These are phyloP conservation scores for Antennarius striatus DNA, from an alignment of 2,113 vertebrate genomes.

Conservation along the genomic window DNA sequence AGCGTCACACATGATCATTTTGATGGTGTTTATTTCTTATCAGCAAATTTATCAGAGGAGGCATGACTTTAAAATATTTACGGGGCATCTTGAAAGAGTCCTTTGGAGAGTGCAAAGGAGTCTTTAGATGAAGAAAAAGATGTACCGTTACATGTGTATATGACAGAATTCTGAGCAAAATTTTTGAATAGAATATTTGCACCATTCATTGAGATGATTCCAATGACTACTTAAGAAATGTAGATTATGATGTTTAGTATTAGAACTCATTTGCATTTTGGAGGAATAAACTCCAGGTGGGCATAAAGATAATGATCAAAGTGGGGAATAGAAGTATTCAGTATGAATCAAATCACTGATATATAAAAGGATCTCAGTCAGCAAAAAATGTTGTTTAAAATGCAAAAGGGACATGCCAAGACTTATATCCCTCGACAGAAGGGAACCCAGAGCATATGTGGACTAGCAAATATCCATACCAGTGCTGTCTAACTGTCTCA, in stretches of 20 bases:
- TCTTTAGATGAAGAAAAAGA: slow-evolving; percentile 23
- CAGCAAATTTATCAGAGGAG: slow-evolving; percentile 69
- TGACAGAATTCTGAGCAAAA: slow-evolving; percentile 35
- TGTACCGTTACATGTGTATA: slow-evolving; percentile 2
- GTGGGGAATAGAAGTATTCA: slow-evolving; percentile 40
- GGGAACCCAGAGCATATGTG: slow-evolving; percentile 20
- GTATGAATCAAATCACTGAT: slow-evolving; percentile 48
- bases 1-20: slow-evolving; percentile 74
- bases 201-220: slow-evolving; percentile 49
- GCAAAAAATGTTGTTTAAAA: slow-evolving; percentile 51
- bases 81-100: slow-evolving; percentile 50
- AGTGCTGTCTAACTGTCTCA: slow-evolving; percentile 39
- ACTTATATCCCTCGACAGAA: slow-evolving; percentile 27
- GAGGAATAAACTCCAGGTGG: slow-evolving; percentile 61
- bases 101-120: slow-evolving; percentile 32
- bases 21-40: slow-evolving; percentile 75
- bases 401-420: slow-evolving; percentile 32
- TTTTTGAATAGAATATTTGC: slow-evolving; percentile 53
- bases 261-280: slow-evolving; percentile 60
- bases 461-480: slow-evolving; percentile 42
- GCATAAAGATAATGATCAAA: slow-evolving; percentile 62
- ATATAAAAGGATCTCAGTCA: slow-evolving; percentile 23
- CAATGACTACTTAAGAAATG: slow-evolving; percentile 52
- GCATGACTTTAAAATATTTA: slow-evolving; percentile 77
- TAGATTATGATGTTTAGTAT: slow-evolving; percentile 45